phyloP scores from a whole-genome alignment of 2,113 vertebrate species.

The Ariopsis seemanni region DNA sequence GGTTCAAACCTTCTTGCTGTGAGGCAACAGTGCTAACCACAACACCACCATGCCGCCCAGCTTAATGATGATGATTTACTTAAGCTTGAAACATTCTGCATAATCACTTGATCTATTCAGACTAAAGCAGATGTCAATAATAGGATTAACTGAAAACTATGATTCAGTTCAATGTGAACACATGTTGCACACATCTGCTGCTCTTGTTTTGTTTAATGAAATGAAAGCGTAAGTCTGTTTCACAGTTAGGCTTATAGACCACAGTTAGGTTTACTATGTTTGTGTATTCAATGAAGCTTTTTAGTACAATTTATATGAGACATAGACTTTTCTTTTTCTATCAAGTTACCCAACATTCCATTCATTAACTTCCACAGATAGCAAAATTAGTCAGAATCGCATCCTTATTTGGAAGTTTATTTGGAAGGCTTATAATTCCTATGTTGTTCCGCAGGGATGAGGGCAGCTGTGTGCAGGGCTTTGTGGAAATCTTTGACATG shows the following conservation, averaged over 20 bases:
- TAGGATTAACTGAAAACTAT: neutral
- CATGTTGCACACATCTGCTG: neutral
- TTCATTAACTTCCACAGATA: neutral
- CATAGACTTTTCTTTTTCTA: neutral
- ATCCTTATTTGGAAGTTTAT: constrained; percentile 24
- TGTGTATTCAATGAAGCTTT: neutral
- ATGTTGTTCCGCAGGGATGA: constrained; percentile 80
- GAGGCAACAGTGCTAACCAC: too few relatives aligned
- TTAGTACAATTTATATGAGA: neutral
- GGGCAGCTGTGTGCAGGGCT: constrained; percentile 92
- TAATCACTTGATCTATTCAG: neutral
- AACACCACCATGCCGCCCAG: neutral
- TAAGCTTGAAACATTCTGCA: neutral
- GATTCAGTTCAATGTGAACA: neutral
- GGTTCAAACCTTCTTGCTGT: too few relatives aligned
- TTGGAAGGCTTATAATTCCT: neutral
- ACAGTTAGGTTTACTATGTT: neutral
- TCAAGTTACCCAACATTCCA: neutral
- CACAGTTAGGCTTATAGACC: neutral
- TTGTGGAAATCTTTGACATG: constrained; percentile 97
- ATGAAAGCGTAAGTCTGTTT: neutral
- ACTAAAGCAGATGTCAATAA: neutral
- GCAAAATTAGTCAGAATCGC: neutral
- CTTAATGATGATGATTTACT: neutral
- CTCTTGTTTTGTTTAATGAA: neutral